A percentile compares a stretch with the other conserved stretches of the same genome.
phyloP scores from a whole-genome alignment of 1,140 invertebrate genomes.

The Myzus persicae region DNA sequence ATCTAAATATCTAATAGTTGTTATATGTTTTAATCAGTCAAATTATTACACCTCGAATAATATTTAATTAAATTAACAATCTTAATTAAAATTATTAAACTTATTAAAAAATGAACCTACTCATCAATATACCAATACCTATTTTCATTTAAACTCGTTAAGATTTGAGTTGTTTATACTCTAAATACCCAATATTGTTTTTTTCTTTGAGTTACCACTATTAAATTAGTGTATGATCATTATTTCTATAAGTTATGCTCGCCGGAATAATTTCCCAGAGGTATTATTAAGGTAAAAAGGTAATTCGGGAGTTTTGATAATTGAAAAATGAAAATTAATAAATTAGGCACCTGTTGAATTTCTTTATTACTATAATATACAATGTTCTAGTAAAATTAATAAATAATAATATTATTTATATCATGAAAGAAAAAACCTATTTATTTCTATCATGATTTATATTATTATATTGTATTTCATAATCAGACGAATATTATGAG shows the following conservation, averaged over 20 bases:
- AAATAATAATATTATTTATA: too few species aligned
- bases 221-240: background rate
- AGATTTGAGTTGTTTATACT: background rate
- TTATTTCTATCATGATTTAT: too few species aligned
- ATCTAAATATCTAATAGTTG: background rate
- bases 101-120: background rate
- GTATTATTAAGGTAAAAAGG: background rate
- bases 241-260: too few species aligned
- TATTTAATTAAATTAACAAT: background rate
- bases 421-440: too few species aligned
- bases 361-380: too few species aligned
- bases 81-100: background rate
- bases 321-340: background rate
- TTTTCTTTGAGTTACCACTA: background rate
- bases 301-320: background rate
- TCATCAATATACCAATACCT: background rate
- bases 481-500: too few species aligned
- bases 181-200: background rate
- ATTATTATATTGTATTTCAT: too few species aligned
- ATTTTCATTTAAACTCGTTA: background rate
- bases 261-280: too few species aligned
- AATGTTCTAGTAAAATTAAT: too few species aligned
- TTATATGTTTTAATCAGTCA: background rate
- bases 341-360: background rate
- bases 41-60: background rate